These are phyloP conservation scores for Cercocebus atys DNA, from an alignment of 2,113 vertebrate species.

Conservation along the genomic window DNA sequence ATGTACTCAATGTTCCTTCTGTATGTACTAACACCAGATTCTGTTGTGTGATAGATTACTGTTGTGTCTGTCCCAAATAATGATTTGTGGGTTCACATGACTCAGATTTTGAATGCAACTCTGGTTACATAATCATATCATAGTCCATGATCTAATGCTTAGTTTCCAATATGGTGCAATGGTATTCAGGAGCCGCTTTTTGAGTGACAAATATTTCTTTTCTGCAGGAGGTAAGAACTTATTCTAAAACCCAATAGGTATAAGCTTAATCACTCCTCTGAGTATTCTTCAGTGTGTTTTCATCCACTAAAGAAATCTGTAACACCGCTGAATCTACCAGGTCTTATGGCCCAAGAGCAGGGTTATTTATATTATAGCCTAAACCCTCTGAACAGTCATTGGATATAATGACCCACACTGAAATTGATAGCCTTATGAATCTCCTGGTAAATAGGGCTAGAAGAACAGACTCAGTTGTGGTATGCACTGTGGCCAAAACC, in stretches of 20 bases:
- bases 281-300: background rate
- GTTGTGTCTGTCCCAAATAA: background rate
- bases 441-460: background rate
- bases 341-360: background rate
- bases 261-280: background rate
- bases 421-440: background rate
- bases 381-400: background rate
- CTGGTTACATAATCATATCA: background rate
- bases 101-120: background rate
- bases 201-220: background rate
- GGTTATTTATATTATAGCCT: background rate
- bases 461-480: background rate
- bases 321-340: background rate
- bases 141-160: background rate
- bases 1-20: background rate
- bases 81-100: background rate
- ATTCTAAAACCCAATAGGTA: background rate
- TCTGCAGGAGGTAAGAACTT: background rate
- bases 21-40: background rate
- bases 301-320: background rate
- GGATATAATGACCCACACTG: background rate
- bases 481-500: background rate
- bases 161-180: background rate
- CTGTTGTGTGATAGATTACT: background rate
- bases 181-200: background rate